A percentile compares a stretch with the other conserved stretches of the same genome.
Evolutionary conservation across 2,113 vertebrate genomes (phyloP).

Genomic region (Chaetura pelagica): DNA sequence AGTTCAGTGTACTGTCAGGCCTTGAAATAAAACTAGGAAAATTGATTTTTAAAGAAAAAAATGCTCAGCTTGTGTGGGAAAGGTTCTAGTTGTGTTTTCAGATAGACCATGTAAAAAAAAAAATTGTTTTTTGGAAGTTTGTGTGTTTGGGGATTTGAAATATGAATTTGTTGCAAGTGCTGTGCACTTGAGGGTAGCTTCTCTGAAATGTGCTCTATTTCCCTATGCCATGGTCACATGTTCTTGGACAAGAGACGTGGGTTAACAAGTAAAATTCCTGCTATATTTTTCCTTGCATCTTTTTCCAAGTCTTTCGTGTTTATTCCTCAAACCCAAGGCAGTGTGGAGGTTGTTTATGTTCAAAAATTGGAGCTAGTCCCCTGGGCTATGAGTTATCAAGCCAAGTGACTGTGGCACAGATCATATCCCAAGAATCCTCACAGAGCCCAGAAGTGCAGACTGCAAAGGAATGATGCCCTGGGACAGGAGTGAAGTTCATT

Average conservation of each 20-base stretch:
- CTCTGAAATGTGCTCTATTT: neutral
- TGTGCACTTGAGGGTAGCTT: no score
- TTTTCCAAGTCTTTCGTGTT: neutral
- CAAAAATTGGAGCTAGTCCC: rapidly evolving
- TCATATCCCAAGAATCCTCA: neutral
- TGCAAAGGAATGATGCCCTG: neutral
- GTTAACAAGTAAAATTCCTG: neutral
- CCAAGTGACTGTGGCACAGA: neutral
- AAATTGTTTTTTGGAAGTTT: neutral
- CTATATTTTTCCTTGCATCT: neutral
- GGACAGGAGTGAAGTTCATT: neutral
- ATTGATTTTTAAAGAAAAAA: neutral
- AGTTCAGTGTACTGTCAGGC: neutral
- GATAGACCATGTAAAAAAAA: neutral
- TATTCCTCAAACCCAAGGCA: neutral
- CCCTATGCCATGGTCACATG: rapidly evolving
- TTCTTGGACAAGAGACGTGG: neutral
- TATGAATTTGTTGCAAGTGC: neutral
- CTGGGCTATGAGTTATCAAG: neutral
- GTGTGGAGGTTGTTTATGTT: neutral
- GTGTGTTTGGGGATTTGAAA: rapidly evolving
- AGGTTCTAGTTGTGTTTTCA: neutral
- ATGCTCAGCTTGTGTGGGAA: neutral
- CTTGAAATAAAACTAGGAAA: neutral
- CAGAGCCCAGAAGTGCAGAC: neutral